Base-by-base conservation (phyloP, 2,113 vertebrate genomes). In the Rhynchomys soricoides region DNA sequence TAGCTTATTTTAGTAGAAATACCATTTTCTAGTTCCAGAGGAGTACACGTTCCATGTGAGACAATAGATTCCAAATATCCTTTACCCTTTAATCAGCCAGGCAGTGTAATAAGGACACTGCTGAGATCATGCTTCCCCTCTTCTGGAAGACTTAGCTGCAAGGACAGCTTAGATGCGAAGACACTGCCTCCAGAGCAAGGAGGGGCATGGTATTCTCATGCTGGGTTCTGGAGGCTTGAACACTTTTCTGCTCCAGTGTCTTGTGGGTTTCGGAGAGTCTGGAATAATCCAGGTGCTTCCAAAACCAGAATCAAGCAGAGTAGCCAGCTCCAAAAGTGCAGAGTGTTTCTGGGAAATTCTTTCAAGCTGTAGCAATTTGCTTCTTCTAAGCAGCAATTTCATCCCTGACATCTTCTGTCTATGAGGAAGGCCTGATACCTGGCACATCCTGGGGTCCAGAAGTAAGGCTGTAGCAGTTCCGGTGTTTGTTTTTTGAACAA, bases 261-360 rank as follows among this genome's bases (percentile, higher is more conserved):
- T 73, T 70, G 40, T 66, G 74, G n/a, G 55, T 55, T 74, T 7
- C 17, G 31, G 34, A 66, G 86, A 81, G 83, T 82, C 91, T 74
- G 45, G 64, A 96, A 86, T 57, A 89, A 96, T 68, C 73, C 57
- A 73, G 52, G 22, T 85, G 40, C 48, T 64, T 89, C 66, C 77
- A 37, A 79, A 85, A 37, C 22, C 29, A 52, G 40, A 62, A 74
- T 55, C 40, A 45, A 66, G 40, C 3, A 83, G 57, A 22, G 7
- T 40, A n/a, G 22, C 26, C n/a, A 83, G 50, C 74, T 91, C 4
- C 86, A 29, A 70, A 83, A 57, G 22, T 5, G 4, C 70, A 90
- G 13, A 22, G 22, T 26, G 1, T 43, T 31, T 93, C 89, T 52
- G 21, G 31, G 94, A 8, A 26, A 52, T 3, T 79, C 91, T 82